phyloP scores from a whole-genome alignment of 2,888 invertebrate species.

The Acrocera orbiculus region DNA sequence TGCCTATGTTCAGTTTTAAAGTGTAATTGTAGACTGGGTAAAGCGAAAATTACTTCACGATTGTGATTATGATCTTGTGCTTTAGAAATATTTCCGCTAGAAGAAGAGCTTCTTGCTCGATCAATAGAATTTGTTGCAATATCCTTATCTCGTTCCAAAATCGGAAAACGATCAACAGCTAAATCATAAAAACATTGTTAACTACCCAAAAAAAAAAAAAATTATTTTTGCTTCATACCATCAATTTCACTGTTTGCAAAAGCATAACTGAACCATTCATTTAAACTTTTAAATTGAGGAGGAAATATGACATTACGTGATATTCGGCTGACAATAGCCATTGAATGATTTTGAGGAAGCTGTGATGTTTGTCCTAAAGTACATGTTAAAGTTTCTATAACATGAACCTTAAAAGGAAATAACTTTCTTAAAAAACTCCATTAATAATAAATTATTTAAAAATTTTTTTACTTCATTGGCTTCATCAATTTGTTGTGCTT shows the following conservation, averaged over 20 bases:
- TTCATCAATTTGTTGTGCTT: conserved; percentile 71
- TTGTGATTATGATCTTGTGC: conserved; percentile 65
- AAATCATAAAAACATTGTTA: conserved; percentile 15
- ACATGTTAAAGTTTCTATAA: conserved; percentile 81
- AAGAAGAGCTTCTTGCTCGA: conserved; percentile 34
- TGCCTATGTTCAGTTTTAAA: conserved; percentile 86
- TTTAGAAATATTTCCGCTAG: conserved; percentile 36
- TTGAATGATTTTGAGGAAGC: conserved; percentile 60
- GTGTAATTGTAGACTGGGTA: conserved; percentile 83
- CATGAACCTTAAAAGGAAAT: conserved; percentile 43
- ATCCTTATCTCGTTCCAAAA: conserved; percentile 59
- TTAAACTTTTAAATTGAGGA: conserved; percentile 83
- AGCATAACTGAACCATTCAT: conserved; percentile 95
- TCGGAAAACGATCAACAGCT: conserved; percentile 84
- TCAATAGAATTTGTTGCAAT: conserved; percentile 38
- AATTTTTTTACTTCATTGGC: conserved; percentile 34
- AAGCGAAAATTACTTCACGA: conserved; percentile 89
- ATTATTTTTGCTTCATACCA: conserved; percentile 38
- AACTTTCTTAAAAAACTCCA: background rate
- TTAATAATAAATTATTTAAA: background rate
- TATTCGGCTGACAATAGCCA: conserved; percentile 88
- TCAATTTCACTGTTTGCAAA: conserved; percentile 90
- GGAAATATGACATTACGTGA: conserved; percentile 84
- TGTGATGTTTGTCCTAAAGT: conserved; percentile 60
- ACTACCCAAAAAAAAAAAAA: background rate